Percentiles rank a stretch among this genome's conserved stretches.
Conservation (phyloP, 2,797 vertebrate genomes). For the Varecia variegata region DNA sequence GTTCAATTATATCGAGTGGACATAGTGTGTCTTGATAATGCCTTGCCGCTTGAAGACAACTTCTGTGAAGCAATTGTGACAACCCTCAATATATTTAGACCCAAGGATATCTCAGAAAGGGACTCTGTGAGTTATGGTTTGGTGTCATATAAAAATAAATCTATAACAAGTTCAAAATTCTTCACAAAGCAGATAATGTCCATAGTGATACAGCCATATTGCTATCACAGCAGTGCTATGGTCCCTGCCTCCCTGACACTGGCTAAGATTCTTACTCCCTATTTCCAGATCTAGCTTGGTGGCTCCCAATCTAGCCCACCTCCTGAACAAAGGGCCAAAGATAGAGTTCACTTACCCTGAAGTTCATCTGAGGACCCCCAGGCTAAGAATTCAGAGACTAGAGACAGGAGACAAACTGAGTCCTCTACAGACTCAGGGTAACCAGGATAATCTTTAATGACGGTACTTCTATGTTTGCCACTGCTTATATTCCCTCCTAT, state of each 20-base stretch:
- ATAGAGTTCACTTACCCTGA: neutral
- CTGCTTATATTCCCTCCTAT: neutral
- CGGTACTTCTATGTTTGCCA: neutral
- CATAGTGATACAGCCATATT: neutral
- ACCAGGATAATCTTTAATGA: neutral
- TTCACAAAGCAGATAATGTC: conserved; percentile 16
- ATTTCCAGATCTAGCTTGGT: neutral
- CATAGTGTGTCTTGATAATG: neutral
- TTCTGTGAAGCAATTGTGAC: neutral
- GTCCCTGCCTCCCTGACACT: neutral
- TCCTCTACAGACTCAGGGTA: neutral
- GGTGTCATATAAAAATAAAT: neutral
- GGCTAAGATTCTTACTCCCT: neutral
- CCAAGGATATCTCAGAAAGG: neutral
- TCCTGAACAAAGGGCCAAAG: neutral
- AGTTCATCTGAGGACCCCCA: neutral
- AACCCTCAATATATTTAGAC: neutral
- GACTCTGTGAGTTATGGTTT: neutral
- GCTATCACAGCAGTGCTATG: neutral
- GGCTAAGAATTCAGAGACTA: neutral
- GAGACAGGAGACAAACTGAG: neutral
- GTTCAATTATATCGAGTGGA: neutral
- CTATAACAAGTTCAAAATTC: neutral
- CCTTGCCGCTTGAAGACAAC: neutral
- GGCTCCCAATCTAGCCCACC: neutral